Evolutionary conservation across 1,140 invertebrate species (phyloP).

Genomic region (Contarinia nasturtii): DNA sequence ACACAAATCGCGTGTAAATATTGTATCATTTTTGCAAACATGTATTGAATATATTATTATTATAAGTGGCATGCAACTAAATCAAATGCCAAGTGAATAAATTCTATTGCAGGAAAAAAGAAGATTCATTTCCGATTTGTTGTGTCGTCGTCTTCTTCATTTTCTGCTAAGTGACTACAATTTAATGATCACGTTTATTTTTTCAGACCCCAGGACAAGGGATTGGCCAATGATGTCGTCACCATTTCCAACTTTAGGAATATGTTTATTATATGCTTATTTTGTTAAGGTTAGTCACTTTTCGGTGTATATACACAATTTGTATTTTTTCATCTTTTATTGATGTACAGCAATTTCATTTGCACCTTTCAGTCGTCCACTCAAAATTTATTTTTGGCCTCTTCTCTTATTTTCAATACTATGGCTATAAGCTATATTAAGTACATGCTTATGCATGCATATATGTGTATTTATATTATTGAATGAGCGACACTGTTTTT

Average conservation of each 20-base stretch:
- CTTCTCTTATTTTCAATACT: too few species aligned
- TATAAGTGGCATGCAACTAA: background rate
- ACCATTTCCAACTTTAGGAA: conserved; percentile 57
- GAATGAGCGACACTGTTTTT: too few species aligned
- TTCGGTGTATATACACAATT: background rate
- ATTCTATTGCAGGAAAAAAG: conserved; percentile 8
- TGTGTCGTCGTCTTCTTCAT: too few species aligned
- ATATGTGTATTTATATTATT: too few species aligned
- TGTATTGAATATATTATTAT: background rate
- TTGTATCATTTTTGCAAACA: background rate
- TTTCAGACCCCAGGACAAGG: conserved; percentile 58
- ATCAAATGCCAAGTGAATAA: conserved; percentile 12
- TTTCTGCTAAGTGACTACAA: too few species aligned
- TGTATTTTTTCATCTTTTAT: too few species aligned
- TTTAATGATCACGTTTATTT: conserved; percentile 5
- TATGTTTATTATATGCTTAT: conserved; percentile 57
- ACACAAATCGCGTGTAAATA: too few species aligned
- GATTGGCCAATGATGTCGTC: conserved; percentile 70
- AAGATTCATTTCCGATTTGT: background rate
- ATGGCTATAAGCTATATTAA: too few species aligned
- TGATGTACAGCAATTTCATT: too few species aligned
- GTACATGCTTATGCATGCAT: too few species aligned
- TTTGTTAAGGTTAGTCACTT: conserved; percentile 43
- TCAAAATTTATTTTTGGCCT: too few species aligned
- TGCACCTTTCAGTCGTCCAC: too few species aligned